phyloP scores from a whole-genome alignment of 30 jellyfish, hydroid and myxozoan genomes.

The Cassiopea andromeda region DNA sequence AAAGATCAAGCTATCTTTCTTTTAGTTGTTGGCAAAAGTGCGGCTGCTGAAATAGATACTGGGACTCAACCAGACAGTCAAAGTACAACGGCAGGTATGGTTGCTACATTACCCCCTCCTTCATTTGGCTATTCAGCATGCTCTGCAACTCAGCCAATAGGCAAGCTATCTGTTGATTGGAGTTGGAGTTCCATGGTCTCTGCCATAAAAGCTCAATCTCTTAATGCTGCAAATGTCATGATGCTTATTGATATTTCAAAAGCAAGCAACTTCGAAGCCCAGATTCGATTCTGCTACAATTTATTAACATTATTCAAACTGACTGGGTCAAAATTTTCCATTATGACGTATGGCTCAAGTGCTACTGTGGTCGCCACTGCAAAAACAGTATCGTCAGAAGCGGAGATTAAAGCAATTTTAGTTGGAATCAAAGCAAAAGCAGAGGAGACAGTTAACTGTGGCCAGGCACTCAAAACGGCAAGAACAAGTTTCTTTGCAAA shows the following conservation, averaged over 20 bases:
- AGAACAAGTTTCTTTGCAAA: constrained; percentile 64
- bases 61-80: constrained; percentile 86
- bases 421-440: constrained; percentile 82
- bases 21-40: constrained; percentile 87
- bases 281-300: constrained; percentile 79
- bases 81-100: constrained; percentile 73
- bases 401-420: constrained; percentile 59
- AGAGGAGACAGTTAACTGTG: constrained; percentile 79
- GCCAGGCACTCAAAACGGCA: constrained; percentile 84
- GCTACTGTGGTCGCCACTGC: constrained; percentile 50
- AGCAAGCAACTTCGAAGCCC: constrained; percentile 67
- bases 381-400: constrained; percentile 57
- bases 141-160: constrained; percentile 87
- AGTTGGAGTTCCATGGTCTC: constrained; percentile 81
- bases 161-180: constrained; percentile 86
- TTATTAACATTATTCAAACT: constrained; percentile 63
- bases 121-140: constrained; percentile 80
- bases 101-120: constrained; percentile 94
- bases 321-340: constrained; percentile 69
- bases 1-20: background rate
- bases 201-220: constrained; percentile 77
- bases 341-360: constrained; percentile 76
- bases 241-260: constrained; percentile 82
- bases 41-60: constrained; percentile 72
- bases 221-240: constrained; percentile 81